These are phyloP conservation scores for Acleris literana DNA, from an alignment of 2,888 invertebrate species.

Conservation along the genomic window DNA sequence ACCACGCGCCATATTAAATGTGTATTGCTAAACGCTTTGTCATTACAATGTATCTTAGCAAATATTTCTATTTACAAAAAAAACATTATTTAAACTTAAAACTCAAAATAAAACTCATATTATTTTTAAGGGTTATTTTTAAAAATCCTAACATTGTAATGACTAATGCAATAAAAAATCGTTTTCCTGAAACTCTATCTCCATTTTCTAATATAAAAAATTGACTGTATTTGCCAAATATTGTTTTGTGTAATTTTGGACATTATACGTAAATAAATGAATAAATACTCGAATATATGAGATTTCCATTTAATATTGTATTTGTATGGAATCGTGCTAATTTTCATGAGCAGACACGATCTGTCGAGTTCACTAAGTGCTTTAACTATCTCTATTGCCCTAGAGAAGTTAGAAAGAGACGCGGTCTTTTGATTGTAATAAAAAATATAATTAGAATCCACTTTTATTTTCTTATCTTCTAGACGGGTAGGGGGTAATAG, in stretches of 20 bases:
- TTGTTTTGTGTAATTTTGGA: slow-evolving; percentile 9
- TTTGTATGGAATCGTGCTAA: background rate
- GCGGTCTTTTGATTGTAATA: background rate
- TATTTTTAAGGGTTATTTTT: too few species aligned
- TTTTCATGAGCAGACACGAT: background rate
- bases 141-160: too few species aligned
- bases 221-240: slow-evolving; percentile 1
- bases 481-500: too few species aligned
- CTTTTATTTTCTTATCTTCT: too few species aligned
- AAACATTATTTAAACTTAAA: too few species aligned
- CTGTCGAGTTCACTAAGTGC: background rate
- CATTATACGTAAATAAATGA: slow-evolving; percentile 6
- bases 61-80: too few species aligned
- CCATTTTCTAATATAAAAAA: background rate
- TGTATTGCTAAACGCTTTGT: too few species aligned
- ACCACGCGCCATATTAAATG: too few species aligned
- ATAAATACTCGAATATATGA: slow-evolving; percentile 12
- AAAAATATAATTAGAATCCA: too few species aligned
- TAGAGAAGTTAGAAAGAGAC: background rate
- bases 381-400: background rate
- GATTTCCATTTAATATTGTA: background rate
- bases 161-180: too few species aligned
- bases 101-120: too few species aligned
- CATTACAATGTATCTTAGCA: too few species aligned
- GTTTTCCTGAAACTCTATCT: background rate